Conservation (phyloP, 2,113 vertebrate species). For the Stomatorhinus ivindoensis region DNA sequence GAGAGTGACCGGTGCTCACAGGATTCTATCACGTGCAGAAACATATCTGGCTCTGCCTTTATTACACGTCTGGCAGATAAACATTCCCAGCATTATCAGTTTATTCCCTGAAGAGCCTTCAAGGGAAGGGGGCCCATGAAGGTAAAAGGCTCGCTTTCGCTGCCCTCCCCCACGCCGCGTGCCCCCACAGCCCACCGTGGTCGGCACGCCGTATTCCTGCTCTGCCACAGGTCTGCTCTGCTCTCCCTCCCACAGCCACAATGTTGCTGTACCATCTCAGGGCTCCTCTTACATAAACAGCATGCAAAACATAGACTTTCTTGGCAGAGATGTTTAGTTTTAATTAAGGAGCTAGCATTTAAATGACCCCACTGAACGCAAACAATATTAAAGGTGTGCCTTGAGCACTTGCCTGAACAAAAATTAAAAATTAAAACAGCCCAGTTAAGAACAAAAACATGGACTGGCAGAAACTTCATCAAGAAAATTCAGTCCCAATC, state of each 20-base stretch:
- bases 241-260: not conserved
- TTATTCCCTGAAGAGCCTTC: constrained; percentile 11
- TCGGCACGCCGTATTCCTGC: not conserved
- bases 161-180: not conserved
- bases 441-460: not conserved
- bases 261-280: not conserved
- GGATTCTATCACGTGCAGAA: not conserved
- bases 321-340: not conserved
- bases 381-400: not conserved
- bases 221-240: not conserved
- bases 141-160: not conserved
- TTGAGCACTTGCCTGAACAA: not conserved
- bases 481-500: not conserved
- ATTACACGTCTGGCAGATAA: constrained; percentile 7
- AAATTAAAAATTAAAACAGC: not conserved
- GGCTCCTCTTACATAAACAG: not conserved
- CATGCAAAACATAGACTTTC: not conserved
- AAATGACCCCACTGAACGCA: not conserved
- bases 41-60: not conserved
- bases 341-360: not conserved
- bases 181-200: not conserved
- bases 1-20: not conserved
- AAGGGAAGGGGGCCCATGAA: not conserved
- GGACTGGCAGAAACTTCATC: not conserved
- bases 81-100: not conserved